Evolutionary conservation across 2,113 vertebrate genomes (phyloP).

Genomic region (Odontophorus gujanensis): DNA sequence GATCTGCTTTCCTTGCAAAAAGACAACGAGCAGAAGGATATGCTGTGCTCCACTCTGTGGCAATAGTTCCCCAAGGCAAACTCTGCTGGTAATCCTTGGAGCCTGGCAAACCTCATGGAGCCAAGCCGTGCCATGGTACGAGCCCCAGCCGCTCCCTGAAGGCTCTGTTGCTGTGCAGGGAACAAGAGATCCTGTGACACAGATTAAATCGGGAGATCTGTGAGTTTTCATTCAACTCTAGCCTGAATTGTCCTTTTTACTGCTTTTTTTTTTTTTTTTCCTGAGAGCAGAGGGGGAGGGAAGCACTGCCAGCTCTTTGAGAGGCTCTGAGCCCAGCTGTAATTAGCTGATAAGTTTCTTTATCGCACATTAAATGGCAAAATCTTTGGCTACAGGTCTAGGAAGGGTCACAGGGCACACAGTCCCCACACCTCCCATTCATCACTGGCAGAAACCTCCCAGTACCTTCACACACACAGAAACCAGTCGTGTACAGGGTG

Average conservation of each 20-base stretch:
- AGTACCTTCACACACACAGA: background rate
- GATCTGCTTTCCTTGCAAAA: background rate
- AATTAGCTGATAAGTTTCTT: background rate
- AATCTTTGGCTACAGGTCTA: background rate
- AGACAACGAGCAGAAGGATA: background rate
- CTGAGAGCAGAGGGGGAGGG: background rate
- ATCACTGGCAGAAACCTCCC: background rate
- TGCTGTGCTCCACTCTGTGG: background rate
- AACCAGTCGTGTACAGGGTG: background rate
- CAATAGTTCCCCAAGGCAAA: background rate
- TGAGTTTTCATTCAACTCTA: background rate
- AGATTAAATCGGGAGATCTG: constrained; percentile 33
- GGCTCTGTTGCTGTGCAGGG: background rate
- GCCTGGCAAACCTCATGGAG: background rate
- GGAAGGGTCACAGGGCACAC: background rate
- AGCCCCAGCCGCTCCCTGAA: background rate
- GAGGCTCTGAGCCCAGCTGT: background rate
- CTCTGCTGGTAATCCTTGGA: constrained; percentile 24
- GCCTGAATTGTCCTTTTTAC: constrained; percentile 3
- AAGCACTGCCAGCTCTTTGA: background rate
- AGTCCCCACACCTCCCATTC: accelerated
- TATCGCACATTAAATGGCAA: background rate
- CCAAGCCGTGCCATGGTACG: background rate
- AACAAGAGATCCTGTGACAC: constrained; percentile 22
- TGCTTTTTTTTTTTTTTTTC: background rate